Evolutionary conservation across 2,113 vertebrate species (phyloP).

Genomic region (Otis tarda): DNA sequence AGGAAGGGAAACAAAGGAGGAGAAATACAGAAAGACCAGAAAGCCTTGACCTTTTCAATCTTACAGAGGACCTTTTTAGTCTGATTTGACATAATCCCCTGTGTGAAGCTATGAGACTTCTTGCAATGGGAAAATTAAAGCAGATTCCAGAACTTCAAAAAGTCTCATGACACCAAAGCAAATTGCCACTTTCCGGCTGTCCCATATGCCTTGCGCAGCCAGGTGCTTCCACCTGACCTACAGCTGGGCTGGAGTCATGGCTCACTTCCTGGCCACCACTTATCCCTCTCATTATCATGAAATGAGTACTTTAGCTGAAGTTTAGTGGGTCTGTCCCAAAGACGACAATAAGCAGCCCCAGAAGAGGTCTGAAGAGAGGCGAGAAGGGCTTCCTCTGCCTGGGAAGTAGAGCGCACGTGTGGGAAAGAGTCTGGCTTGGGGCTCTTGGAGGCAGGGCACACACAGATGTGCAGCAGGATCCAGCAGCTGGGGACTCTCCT

Average conservation of each 20-base stretch:
- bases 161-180: accelerated
- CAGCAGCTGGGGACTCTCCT: not conserved
- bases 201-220: not conserved
- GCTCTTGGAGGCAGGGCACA: not conserved
- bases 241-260: not conserved
- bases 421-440: not conserved
- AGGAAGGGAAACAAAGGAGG: not conserved
- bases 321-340: not conserved
- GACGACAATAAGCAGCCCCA: not conserved
- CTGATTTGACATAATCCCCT: conserved; percentile 8
- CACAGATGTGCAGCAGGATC: not conserved
- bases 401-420: not conserved
- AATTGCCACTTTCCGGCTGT: not conserved
- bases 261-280: not conserved
- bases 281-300: not conserved
- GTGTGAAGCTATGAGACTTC: not conserved
- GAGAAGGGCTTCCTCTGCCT: not conserved
- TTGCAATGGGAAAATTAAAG: conserved; percentile 3
- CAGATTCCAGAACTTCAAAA: conserved; percentile 12
- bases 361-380: not conserved
- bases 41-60: conserved; percentile 6
- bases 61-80: not conserved
- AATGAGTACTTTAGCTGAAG: not conserved
- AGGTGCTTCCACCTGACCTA: not conserved
- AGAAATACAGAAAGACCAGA: not conserved